phyloP scores from a whole-genome alignment of 2,888 invertebrate species.

The Nebria brevicollis region DNA sequence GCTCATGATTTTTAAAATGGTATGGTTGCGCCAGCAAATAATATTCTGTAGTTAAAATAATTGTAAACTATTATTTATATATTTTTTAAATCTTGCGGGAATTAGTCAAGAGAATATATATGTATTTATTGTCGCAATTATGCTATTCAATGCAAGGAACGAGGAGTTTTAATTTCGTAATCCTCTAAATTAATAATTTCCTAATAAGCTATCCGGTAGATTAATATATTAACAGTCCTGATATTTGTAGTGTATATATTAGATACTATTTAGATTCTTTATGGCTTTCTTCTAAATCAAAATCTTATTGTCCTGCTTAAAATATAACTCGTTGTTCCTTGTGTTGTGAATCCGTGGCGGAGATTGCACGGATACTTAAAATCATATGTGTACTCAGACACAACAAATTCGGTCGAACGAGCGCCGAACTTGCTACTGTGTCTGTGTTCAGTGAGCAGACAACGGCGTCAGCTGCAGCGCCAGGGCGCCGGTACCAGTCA shows the following conservation, averaged over 20 bases:
- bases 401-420: constrained; percentile 63
- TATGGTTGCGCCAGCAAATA: not conserved
- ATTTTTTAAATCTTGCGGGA: not conserved
- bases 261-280: no score
- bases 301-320: not conserved
- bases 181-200: not conserved
- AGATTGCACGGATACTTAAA: constrained; percentile 4
- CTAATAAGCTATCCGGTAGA: not conserved
- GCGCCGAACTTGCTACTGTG: constrained; percentile 72
- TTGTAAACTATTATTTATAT: not conserved
- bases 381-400: constrained; percentile 51
- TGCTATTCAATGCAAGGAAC: not conserved
- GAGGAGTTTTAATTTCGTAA: not conserved
- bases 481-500: constrained; percentile 64
- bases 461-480: constrained; percentile 59
- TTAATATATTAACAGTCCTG: not conserved
- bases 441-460: constrained; percentile 74
- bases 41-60: not conserved
- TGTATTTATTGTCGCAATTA: not conserved
- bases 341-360: not conserved
- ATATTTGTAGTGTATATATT: no score
- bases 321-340: not conserved
- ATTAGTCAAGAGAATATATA: not conserved
- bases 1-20: constrained; percentile 1
- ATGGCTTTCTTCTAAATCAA: not conserved